These are phyloP conservation scores for Pycnonotus jocosus DNA, from an alignment of 2,113 vertebrate genomes.

Conservation along the genomic window DNA sequence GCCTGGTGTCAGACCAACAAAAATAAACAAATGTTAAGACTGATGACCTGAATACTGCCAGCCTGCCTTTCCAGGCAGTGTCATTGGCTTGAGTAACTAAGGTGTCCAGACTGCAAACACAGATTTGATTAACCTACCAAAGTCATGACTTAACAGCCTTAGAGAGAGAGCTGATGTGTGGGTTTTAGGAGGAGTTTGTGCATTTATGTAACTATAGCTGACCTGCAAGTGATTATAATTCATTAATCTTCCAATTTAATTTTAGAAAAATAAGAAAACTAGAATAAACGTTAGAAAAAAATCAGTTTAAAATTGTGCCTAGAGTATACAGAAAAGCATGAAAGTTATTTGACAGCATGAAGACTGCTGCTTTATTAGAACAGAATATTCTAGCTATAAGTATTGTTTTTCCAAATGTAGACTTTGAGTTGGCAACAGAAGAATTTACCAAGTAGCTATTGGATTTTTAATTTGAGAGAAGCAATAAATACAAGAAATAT, in stretches of 20 bases:
- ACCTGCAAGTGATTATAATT: background rate
- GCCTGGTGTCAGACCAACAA: background rate
- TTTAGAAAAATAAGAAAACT: background rate
- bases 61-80: background rate
- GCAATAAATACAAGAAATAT: background rate
- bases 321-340: background rate
- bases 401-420: background rate
- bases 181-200: background rate
- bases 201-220: background rate
- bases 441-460: background rate
- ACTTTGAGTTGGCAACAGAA: background rate
- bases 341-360: background rate
- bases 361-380: slow-evolving; percentile 74
- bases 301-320: background rate
- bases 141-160: background rate
- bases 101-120: background rate
- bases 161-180: background rate
- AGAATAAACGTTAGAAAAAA: background rate
- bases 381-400: slow-evolving; percentile 76
- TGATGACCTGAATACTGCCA: background rate
- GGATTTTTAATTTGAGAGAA: background rate
- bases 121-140: background rate
- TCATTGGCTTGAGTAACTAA: background rate
- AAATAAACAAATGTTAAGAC: background rate
- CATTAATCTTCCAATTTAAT: background rate